These are phyloP conservation scores for Vicugna pacos DNA, from an alignment of 2,113 vertebrate genomes.

Conservation along the genomic window DNA sequence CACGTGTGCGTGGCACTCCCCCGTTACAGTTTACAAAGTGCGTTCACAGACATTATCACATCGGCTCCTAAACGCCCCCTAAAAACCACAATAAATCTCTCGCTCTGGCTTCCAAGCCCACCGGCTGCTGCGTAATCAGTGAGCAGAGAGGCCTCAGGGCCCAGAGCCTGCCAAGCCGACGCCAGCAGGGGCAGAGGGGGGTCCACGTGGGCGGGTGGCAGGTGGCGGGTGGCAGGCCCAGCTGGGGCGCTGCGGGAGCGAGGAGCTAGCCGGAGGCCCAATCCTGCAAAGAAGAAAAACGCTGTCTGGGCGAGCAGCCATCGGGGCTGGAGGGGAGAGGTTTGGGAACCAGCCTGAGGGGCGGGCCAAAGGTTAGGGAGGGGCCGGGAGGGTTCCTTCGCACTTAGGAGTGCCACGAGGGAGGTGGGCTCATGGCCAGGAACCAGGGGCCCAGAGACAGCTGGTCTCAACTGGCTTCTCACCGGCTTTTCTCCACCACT, in stretches of 20 bases:
- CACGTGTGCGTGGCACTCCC: slow-evolving; percentile 73
- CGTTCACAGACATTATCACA: slow-evolving; percentile 84
- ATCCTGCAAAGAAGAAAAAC: not conserved
- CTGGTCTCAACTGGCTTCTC: not conserved
- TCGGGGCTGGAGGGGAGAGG: not conserved
- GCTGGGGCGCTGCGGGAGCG: slow-evolving; percentile 59
- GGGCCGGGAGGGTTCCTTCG: not conserved
- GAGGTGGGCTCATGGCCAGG: not conserved
- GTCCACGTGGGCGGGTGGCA: slow-evolving; percentile 75
- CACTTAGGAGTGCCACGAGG: not conserved
- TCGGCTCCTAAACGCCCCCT: slow-evolving; percentile 83
- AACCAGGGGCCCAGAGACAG: not conserved
- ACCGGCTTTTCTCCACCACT: too few relatives aligned
- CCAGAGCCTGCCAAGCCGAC: slow-evolving; percentile 73
- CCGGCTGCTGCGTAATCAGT: slow-evolving; percentile 78
- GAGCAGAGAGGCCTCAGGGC: slow-evolving; percentile 78
- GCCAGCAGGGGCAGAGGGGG: slow-evolving; percentile 74
- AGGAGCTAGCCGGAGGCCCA: slow-evolving; percentile 37
- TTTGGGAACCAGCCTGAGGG: not conserved
- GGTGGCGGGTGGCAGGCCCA: slow-evolving; percentile 77
- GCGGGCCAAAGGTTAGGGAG: not conserved
- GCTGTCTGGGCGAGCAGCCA: not conserved
- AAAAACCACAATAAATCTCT: slow-evolving; percentile 85
- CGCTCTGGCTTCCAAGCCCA: slow-evolving; percentile 79
- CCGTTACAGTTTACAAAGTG: slow-evolving; percentile 82